These are phyloP conservation scores for Ectemnius lituratus DNA, from an alignment of 2,888 invertebrate species.

Conservation along the genomic window DNA sequence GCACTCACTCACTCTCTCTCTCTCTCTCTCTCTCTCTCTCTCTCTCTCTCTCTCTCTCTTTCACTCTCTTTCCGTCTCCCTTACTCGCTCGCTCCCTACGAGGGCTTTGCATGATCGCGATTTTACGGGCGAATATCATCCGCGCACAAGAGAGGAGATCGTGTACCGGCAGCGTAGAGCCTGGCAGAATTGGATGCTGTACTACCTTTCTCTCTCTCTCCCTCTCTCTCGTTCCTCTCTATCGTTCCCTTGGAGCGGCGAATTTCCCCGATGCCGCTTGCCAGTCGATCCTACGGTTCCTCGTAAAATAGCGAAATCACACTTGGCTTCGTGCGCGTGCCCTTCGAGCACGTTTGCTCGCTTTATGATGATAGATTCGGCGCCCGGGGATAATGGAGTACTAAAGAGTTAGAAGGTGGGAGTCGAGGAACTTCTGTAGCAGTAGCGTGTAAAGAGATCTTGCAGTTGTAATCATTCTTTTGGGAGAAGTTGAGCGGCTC, in stretches of 20 bases:
- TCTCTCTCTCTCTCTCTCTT: conserved; percentile 24
- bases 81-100: background rate
- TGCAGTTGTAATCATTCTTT: too few species aligned
- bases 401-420: too few species aligned
- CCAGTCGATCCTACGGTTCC: background rate
- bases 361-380: too few species aligned
- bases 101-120: conserved; percentile 7
- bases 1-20: too few species aligned
- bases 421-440: too few species aligned
- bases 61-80: background rate
- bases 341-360: too few species aligned
- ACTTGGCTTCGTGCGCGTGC: too few species aligned
- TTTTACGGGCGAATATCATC: conserved; percentile 18
- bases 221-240: too few species aligned
- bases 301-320: background rate
- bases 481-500: too few species aligned
- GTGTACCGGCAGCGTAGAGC: background rate
- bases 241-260: background rate
- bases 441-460: too few species aligned
- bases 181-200: background rate
- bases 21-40: background rate
- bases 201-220: background rate
- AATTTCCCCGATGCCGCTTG: background rate
- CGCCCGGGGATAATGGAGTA: too few species aligned
- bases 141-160: background rate